phyloP scores from a whole-genome alignment of 2,113 vertebrate genomes.

The Nyctibius bracteatus region DNA sequence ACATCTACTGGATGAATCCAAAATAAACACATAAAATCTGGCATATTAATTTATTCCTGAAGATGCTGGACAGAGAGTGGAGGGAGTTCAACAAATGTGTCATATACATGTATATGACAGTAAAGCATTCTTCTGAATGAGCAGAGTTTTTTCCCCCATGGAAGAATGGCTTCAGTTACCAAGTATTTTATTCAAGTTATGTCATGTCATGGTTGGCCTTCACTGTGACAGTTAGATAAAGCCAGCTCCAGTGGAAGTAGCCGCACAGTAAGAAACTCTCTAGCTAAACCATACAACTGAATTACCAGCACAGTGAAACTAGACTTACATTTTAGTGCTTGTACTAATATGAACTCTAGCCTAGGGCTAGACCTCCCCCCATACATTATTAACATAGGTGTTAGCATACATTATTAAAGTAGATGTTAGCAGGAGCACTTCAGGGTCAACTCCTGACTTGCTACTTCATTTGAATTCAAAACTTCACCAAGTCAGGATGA shows the following conservation, averaged over 20 bases:
- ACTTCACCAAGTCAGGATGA: neutral
- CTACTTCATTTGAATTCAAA: constrained; percentile 1
- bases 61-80: neutral
- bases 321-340: neutral
- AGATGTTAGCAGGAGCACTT: neutral
- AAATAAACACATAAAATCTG: neutral
- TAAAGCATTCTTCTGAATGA: neutral
- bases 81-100: neutral
- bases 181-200: neutral
- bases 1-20: neutral
- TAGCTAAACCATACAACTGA: neutral
- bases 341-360: neutral
- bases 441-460: neutral
- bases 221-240: neutral
- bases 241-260: neutral
- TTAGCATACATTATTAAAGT: neutral
- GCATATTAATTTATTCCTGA: neutral
- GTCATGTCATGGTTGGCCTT: neutral
- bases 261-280: neutral
- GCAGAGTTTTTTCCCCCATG: neutral
- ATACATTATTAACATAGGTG: neutral
- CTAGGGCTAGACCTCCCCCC: neutral
- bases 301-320: neutral
- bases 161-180: neutral
- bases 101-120: neutral